These are phyloP conservation scores for Acleris laterana DNA, from an alignment of 2,888 invertebrate genomes.

Conservation along the genomic window DNA sequence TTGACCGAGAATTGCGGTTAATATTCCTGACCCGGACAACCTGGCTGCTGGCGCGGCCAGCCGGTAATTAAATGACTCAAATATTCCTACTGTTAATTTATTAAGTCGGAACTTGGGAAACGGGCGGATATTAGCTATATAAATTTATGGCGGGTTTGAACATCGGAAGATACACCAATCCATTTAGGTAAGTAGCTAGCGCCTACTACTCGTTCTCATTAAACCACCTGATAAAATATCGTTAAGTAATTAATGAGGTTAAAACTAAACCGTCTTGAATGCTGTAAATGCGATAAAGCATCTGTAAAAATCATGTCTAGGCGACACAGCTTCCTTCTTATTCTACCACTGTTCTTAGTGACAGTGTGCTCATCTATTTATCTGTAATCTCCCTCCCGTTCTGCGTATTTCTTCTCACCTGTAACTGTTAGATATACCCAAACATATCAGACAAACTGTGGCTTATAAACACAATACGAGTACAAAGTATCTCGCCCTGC, in stretches of 20 bases:
- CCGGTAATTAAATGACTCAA: slow-evolving; percentile 82
- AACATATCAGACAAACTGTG: too few relatives aligned
- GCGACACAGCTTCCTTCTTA: too few relatives aligned
- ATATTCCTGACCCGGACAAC: slow-evolving; percentile 79
- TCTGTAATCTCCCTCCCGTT: too few relatives aligned
- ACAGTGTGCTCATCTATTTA: too few relatives aligned
- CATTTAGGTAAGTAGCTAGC: slow-evolving; percentile 36
- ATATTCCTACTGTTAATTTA: slow-evolving; percentile 79
- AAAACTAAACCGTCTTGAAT: neutral
- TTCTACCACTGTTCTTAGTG: too few relatives aligned
- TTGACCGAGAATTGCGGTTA: slow-evolving; percentile 84
- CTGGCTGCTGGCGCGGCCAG: slow-evolving; percentile 62
- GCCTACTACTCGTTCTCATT: slow-evolving; percentile 31
- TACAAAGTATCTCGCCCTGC: neutral
- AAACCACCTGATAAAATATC: slow-evolving; percentile 10
- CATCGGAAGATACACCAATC: slow-evolving; percentile 37
- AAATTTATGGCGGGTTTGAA: slow-evolving; percentile 51
- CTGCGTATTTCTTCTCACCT: too few relatives aligned
- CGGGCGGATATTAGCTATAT: slow-evolving; percentile 53
- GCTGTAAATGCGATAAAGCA: neutral
- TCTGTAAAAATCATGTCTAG: too few relatives aligned
- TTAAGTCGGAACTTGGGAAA: slow-evolving; percentile 54
- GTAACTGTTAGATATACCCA: too few relatives aligned
- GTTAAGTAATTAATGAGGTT: neutral
- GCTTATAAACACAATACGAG: neutral